Base-by-base conservation (phyloP, 2,888 invertebrate species). In the Cyaniris semiargus region DNA sequence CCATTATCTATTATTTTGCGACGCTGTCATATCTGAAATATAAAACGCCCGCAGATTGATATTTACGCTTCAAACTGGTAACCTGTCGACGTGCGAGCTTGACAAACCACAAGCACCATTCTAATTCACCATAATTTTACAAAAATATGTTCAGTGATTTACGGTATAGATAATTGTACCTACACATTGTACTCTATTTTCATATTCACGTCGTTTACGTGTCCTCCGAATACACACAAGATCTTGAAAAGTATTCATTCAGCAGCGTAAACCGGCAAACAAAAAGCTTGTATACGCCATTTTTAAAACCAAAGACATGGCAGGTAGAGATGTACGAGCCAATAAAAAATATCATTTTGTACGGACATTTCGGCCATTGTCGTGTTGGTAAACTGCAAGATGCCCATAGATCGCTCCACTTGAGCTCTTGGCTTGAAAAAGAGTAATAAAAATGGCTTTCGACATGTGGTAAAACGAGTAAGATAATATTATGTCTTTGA, bases 251-350 rank as follows among this genome's bases (percentile, higher is more conserved):
- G 82, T 82, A 82, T 82, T 82, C 88, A 88, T 91, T 94, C 90
- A 94, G 90, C 89, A 90, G 89, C 90, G 89, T 93, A 93, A 91
- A 94, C 94, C 94, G 94, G 94, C 94, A 93, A 94, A 94, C 94
- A 94, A 94, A 94, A 94, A 94, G 94, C 94, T 94, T 94, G 94
- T 94, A 94, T 94, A 94, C 94, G 94, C 95, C 95, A 95, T 95
- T 94, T 94, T 94, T 94, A 94, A 94, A 94, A 94, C 93, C 94
- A 92, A 93, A 94, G 94, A 94, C 94, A 94, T 93, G 93, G 93
- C 93, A 93, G 93, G 91, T 90, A 90, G 87, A 81, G 89, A 89
- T 90, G 90, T 91, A 90, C 87, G 89, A 88, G 91, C 93, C 93
- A 92, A 93, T 93, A 94, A 94, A 94, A 94, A 94, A 94, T 93